Base-by-base conservation (phyloP, 2,113 vertebrate genomes). In the Pygoscelis adeliae region DNA sequence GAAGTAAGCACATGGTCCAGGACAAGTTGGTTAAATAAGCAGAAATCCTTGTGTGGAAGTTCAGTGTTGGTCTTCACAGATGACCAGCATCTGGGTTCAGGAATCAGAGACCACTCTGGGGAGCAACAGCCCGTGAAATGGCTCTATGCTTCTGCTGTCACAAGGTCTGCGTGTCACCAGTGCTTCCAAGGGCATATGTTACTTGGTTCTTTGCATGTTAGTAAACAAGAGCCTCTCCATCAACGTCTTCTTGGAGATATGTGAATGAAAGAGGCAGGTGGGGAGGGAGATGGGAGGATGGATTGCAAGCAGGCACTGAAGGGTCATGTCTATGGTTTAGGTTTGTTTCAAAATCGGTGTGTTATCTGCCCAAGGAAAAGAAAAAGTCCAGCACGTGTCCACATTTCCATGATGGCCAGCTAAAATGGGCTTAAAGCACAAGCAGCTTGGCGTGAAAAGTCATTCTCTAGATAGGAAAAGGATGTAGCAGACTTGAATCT, bases 61-160 rank as follows among this genome's bases (percentile, higher is more conserved):
- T 73, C 21, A 25, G 18, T 6, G 15, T 30, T 36, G 50, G 44
- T 66, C 79, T 61, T 40, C 46, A 58, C 0, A 36, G 21, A 20
- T 10, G 30, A 73, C 19, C 78, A 70, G 30, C 12, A 13, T 15
- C 22, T 17, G 36, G 20, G 8, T 87, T 70, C 16, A 49, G 62
- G 56, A 88, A 27, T 32, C 20, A 18, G 44, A 27, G 20, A 26
- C 10, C 44, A 19, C 26, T 5, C 26, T 18, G 40, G 32, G 16
- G 40, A 90, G 15, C 25, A 29, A 26, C n/a, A 53, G 42, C 49
- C 44, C 0, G 1, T 0, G 0, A 58, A 82, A 42, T 26, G 20
- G 10, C 76, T 80, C 59, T 16, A 0, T 16, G 59, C 40, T 65
- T 36, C 74, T 59, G 30, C 81, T 19, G 11, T 66, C 58, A n/a